Conservation (phyloP, 30 jellyfish, hydroid and myxozoan species). For the Aurelia aurita complex sp. Pacific region DNA sequence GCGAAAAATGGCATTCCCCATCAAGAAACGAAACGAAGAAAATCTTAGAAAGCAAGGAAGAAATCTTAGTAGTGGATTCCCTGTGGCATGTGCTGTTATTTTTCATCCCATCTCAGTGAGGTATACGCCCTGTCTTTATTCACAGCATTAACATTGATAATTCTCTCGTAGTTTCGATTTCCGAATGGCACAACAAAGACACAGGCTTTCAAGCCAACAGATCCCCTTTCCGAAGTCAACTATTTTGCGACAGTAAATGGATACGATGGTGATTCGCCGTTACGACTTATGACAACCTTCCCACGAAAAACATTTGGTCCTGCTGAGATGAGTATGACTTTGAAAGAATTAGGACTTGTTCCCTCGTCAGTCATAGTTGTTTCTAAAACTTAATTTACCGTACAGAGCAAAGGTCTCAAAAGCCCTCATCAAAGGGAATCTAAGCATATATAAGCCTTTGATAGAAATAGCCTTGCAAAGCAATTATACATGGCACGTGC, state of each 20-base stretch:
- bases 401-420: too few species aligned
- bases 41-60: too few species aligned
- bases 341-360: slow-evolving; percentile 87
- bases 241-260: slow-evolving; percentile 63
- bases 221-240: slow-evolving; percentile 58
- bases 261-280: slow-evolving; percentile 71
- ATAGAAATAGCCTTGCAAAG: too few species aligned
- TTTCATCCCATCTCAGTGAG: neutral
- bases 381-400: slow-evolving; percentile 24
- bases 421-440: too few species aligned
- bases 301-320: slow-evolving; percentile 83
- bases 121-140: neutral
- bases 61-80: too few species aligned
- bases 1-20: too few species aligned
- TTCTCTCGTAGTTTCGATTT: slow-evolving; percentile 73
- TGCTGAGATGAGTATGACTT: slow-evolving; percentile 69
- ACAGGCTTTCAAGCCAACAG: slow-evolving; percentile 74
- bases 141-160: too few species aligned
- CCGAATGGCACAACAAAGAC: slow-evolving; percentile 85
- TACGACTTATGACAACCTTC: slow-evolving; percentile 84
- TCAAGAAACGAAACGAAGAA: too few species aligned
- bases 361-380: slow-evolving; percentile 89
- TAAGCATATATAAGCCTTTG: too few species aligned
- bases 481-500: too few species aligned
- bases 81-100: too few species aligned